Conservation (phyloP, 2,797 vertebrate species). For the Salarias fasciatus region DNA sequence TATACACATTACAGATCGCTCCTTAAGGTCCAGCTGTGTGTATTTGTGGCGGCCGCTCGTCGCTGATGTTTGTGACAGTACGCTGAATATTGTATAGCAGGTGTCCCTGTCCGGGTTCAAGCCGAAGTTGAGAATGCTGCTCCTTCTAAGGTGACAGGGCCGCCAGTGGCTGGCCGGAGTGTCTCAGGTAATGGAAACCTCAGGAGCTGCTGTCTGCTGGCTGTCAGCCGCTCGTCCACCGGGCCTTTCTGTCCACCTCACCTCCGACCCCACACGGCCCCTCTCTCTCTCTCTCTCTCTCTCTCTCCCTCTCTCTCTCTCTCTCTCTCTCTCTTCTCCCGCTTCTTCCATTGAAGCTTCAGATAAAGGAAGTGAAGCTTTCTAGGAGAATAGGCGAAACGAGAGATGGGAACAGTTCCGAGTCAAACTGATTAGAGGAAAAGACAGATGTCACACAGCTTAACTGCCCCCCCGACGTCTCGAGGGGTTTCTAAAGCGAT, state of each 20-base stretch:
- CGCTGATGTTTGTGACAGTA: conserved; percentile 44
- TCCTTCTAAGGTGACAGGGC: conserved; percentile 83
- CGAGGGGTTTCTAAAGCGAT: neutral
- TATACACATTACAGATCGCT: conserved; percentile 24
- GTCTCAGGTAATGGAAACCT: conserved; percentile 83
- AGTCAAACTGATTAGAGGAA: conserved; percentile 26
- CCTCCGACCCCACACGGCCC: conserved; percentile 52
- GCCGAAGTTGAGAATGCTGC: conserved; percentile 76
- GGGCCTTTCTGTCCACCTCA: conserved; percentile 48
- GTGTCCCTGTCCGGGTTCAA: conserved; percentile 74
- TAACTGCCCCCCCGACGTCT: neutral
- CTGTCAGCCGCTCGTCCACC: conserved; percentile 66
- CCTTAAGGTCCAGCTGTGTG: neutral
- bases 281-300: conserved; percentile 33
- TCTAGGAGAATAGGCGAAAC: conserved; percentile 20
- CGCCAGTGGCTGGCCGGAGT: conserved; percentile 56
- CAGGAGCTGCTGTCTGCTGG: conserved; percentile 71
- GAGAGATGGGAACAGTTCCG: conserved; percentile 6
- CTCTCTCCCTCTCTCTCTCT: conserved; percentile 40
- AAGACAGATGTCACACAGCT: conserved; percentile 15
- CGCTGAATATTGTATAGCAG: conserved; percentile 78
- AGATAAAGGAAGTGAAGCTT: conserved; percentile 17
- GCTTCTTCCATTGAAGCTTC: conserved; percentile 3
- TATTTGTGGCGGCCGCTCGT: neutral
- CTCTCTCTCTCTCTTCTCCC: conserved; percentile 22